Base-by-base conservation (phyloP, 1,140 invertebrate genomes). In the Drosophila parvula region DNA sequence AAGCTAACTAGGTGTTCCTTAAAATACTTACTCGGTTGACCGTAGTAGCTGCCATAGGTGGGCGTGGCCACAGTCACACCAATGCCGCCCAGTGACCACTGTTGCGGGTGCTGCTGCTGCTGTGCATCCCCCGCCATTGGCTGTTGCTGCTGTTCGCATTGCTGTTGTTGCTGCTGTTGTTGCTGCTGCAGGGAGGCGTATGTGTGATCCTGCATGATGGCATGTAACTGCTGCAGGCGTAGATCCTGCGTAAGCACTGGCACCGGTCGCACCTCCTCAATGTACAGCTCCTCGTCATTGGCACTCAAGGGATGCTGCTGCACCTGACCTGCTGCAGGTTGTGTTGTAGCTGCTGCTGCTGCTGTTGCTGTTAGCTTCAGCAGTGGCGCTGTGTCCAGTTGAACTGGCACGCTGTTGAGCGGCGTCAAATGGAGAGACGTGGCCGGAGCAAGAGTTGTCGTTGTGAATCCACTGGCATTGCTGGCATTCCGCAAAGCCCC, bases 141-240 rank as follows among this genome's bases (percentile, higher is more conserved):
- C 12, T 48, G 59, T 5, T 59, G 70, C 58, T 65, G 74, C 16
- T 53, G 82, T 18, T 71, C 22, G 22, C 22, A 58, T 2, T 73
- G 45, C 8, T 77, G 83, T 0, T 48, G 53, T 16, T 73, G 64
- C 0, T 30, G 94, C 90, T 34, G 94, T 90, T 59, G 94, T 92
- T 47, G 94, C 92, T 41, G 93, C 91, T 51, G 94, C 90, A 50
- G 93, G 92, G 48, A 95, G 93, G 45, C 95, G 92, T 97, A 97
- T 68, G 96, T 97, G 78, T 97, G 96, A 93, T 97, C 96, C 93
- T 96, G 94, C 44, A 96, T 93, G n/a, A 95, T 94, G 65, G 95
- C 94, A 90, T 95, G 94, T 10, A 92, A 50, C 43, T 79, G 79
- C 41, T 91, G 84, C 28, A 92, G 40, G 10, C 85, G 79, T 43